phyloP scores from a whole-genome alignment of 2,888 invertebrate species.

The Drosophila lacicola region DNA sequence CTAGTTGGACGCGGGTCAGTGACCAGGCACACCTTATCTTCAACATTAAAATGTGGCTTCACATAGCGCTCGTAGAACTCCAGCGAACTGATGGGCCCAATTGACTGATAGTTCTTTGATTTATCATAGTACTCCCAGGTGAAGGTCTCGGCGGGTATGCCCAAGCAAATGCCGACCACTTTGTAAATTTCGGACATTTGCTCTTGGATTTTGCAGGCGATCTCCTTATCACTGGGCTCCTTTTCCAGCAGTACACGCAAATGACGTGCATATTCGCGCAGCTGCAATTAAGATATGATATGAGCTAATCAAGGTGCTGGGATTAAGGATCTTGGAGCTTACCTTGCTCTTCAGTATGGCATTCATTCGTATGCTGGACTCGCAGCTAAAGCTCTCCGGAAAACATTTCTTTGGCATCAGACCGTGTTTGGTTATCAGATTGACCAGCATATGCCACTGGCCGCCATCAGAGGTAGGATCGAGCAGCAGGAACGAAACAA shows the following conservation, averaged over 20 bases:
- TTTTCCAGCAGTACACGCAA: conserved; percentile 88
- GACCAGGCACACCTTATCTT: conserved; percentile 94
- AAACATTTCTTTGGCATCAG: conserved; percentile 95
- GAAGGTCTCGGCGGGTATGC: conserved; percentile 91
- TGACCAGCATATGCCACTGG: conserved; percentile 97
- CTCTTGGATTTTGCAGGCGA: conserved; percentile 88
- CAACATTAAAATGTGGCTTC: conserved; percentile 91
- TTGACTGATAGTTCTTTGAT: conserved; percentile 89
- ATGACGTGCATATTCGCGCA: conserved; percentile 92
- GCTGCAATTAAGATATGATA: conserved; percentile 84
- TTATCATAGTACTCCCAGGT: conserved; percentile 95
- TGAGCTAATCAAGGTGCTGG: not conserved
- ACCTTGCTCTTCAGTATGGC: conserved; percentile 93
- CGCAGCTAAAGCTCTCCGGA: conserved; percentile 92
- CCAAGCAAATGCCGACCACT: conserved; percentile 93
- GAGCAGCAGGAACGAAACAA: conserved; percentile 90
- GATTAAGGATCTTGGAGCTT: conserved; percentile 39
- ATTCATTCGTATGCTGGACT: conserved; percentile 91
- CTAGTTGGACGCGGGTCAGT: conserved; percentile 93
- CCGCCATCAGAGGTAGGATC: conserved; percentile 95
- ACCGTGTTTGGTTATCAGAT: conserved; percentile 94
- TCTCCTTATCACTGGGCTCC: conserved; percentile 87
- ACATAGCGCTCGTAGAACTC: conserved; percentile 93
- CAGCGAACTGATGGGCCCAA: conserved; percentile 91
- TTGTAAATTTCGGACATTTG: conserved; percentile 92